Evolutionary conservation across 2,113 vertebrate genomes (phyloP), one percentile per base, ranked within the genome.

Genomic region (Apodemus speciosus): DNA sequence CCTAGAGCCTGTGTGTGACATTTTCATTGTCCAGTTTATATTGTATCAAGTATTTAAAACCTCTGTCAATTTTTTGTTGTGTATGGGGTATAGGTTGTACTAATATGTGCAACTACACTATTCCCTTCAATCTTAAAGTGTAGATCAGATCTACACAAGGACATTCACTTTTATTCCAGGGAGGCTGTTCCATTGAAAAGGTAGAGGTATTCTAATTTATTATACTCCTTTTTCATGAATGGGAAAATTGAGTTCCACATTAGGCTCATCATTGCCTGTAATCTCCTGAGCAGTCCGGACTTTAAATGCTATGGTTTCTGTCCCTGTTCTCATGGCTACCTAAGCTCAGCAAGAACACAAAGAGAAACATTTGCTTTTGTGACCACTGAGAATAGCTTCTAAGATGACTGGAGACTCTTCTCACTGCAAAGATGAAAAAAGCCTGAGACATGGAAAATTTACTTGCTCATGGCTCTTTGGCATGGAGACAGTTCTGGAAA

Each of bases 261-360:
- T 14, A 40, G 35, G 3, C 10, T 77, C 30, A 9, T 21, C 30
- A 49, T 20, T 77, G 16, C 58, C 53, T 69, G 14, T 25, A 15
- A 3, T 90, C 23, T 20, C 21, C 40, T 25, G 51, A 16, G 3
- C 3, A 30, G 35, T 38, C 8, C 0, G 1, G 30, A 40, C 7
- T 79, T 84, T 30, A 62, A 46, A 14, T 1, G 51, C 6, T 60
- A 60, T 23, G 40, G 4, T 21, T 13, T 66, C 56, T 89, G 13
- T 14, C 18, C 43, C 89, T 68, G 14, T 38, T 15, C 0, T 85
- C 75, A 25, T 73, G 66, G 21, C 46, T 72, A 58, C 18, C 60
- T 6, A 75, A 81, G 2, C 38, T 77, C 53, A 88, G 84, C 58
- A 90, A 91, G 43, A 93, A 62, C 14, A 40, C 66, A 72, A 90